Evolutionary conservation across 2,888 invertebrate species (phyloP).

Genomic region (Cryptophagus acutangulus): DNA sequence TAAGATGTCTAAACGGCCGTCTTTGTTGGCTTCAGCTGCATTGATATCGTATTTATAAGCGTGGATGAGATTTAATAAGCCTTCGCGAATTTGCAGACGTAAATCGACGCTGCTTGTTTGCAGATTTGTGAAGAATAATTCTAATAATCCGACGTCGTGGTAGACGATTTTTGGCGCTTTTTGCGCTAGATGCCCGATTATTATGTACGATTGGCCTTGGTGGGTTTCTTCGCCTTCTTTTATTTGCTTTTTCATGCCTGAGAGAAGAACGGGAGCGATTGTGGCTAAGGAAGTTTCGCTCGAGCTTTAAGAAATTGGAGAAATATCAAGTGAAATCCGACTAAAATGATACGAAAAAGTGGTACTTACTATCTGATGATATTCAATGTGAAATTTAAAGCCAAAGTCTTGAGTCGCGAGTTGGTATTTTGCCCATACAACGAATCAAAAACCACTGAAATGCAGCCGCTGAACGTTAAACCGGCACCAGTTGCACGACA

Average conservation of each 20-base stretch:
- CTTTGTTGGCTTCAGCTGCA: conserved; percentile 40
- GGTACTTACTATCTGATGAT: conserved; percentile 71
- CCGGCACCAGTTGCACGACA: conserved; percentile 67
- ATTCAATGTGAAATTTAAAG: conserved; percentile 76
- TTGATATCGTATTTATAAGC: conserved; percentile 42
- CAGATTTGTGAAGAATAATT: conserved; percentile 50
- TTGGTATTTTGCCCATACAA: conserved; percentile 81
- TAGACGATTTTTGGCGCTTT: conserved; percentile 60
- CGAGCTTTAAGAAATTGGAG: conserved; percentile 52
- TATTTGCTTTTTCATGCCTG: conserved; percentile 68
- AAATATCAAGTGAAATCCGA: conserved; percentile 4
- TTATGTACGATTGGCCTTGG: conserved; percentile 67
- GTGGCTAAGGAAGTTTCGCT: conserved; percentile 57
- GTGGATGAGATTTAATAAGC: conserved; percentile 40
- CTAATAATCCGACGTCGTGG: conserved; percentile 59
- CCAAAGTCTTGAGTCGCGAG: conserved; percentile 72
- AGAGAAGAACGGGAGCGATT: conserved; percentile 67
- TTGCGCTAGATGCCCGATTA: conserved; percentile 65
- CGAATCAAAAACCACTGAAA: conserved; percentile 84
- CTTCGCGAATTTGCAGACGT: conserved; percentile 44
- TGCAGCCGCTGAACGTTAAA: conserved; percentile 72
- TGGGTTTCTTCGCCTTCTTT: conserved; percentile 59
- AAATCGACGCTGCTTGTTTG: conserved; percentile 43
- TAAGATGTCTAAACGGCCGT: conserved; percentile 42
- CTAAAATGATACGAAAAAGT: background rate